Conservation (phyloP, 2,797 vertebrate species). For the Ataeniobius toweri region DNA sequence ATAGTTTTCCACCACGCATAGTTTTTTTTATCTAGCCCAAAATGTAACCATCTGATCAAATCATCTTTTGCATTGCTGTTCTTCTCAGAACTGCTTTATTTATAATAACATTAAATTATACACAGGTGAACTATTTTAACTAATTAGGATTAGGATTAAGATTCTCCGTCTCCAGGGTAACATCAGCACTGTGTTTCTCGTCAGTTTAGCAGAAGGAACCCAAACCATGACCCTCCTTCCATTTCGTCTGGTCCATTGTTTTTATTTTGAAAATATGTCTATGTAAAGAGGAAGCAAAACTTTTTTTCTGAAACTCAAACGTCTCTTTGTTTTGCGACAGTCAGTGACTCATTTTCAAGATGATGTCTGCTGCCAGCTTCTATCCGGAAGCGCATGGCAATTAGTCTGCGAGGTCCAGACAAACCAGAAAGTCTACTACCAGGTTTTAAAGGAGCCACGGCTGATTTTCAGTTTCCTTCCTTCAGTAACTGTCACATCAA, state of each 20-base stretch:
- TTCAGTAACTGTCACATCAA: not conserved
- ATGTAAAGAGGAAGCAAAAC: constrained; percentile 3
- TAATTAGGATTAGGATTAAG: too few relatives aligned
- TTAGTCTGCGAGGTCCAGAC: constrained; percentile 98
- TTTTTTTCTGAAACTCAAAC: constrained; percentile 73
- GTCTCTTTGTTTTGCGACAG: constrained; percentile 94
- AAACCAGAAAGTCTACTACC: constrained; percentile 89
- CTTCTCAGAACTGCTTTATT: too few relatives aligned
- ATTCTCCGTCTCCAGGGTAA: not conserved
- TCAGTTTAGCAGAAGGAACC: constrained; percentile 21
- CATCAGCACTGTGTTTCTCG: not conserved
- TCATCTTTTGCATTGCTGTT: not conserved
- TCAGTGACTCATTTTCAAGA: constrained; percentile 99
- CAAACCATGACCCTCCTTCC: constrained; percentile 19
- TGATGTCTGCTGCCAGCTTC: constrained; percentile 99
- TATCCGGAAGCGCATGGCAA: constrained; percentile 99
- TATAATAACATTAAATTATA: too few relatives aligned
- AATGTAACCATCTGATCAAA: not conserved
- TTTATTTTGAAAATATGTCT: not conserved
- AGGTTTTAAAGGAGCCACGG: constrained; percentile 76
- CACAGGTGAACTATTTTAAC: too few relatives aligned
- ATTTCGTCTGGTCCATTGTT: constrained; percentile 35
- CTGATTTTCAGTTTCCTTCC: constrained; percentile 30
- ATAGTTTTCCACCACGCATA: too few relatives aligned
- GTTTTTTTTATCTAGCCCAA: not conserved